These are phyloP conservation scores for Ecdyonurus torrentis DNA, from an alignment of 2,888 invertebrate species.

Conservation along the genomic window DNA sequence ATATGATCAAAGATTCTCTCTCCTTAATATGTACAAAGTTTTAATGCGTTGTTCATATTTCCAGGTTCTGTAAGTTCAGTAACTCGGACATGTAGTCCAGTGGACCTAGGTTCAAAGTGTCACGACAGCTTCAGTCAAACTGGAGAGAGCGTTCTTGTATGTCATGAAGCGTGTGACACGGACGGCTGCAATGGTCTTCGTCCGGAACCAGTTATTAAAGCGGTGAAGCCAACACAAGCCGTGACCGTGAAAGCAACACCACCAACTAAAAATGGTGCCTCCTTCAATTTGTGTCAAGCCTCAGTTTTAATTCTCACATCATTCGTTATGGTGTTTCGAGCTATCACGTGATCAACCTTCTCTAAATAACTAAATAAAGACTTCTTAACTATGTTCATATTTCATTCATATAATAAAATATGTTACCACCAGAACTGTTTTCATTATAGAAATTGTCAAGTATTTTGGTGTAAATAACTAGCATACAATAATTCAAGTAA, in stretches of 20 bases:
- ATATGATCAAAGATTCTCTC: neutral
- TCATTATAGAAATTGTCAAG: too few relatives aligned
- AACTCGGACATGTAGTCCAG: neutral
- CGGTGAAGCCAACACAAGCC: too few relatives aligned
- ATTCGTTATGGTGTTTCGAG: neutral
- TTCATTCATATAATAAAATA: too few relatives aligned
- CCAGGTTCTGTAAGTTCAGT: neutral
- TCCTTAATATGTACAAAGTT: neutral
- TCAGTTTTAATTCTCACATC: too few relatives aligned
- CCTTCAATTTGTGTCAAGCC: too few relatives aligned
- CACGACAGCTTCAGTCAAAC: neutral
- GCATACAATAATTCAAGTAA: too few relatives aligned
- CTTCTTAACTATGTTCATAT: too few relatives aligned
- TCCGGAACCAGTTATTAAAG: neutral
- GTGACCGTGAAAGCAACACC: too few relatives aligned
- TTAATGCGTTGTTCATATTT: neutral
- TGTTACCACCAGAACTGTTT: too few relatives aligned
- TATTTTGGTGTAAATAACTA: too few relatives aligned
- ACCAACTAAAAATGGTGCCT: too few relatives aligned
- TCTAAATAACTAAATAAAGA: too few relatives aligned
- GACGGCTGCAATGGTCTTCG: neutral
- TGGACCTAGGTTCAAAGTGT: slow-evolving; percentile 1
- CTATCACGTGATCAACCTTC: neutral
- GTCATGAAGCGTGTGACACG: neutral
- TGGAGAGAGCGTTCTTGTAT: neutral